A percentile compares a stretch with the other conserved stretches of the same genome.
Evolutionary conservation across 2,113 vertebrate species (phyloP).

Genomic region (Aleadryas rufinucha): DNA sequence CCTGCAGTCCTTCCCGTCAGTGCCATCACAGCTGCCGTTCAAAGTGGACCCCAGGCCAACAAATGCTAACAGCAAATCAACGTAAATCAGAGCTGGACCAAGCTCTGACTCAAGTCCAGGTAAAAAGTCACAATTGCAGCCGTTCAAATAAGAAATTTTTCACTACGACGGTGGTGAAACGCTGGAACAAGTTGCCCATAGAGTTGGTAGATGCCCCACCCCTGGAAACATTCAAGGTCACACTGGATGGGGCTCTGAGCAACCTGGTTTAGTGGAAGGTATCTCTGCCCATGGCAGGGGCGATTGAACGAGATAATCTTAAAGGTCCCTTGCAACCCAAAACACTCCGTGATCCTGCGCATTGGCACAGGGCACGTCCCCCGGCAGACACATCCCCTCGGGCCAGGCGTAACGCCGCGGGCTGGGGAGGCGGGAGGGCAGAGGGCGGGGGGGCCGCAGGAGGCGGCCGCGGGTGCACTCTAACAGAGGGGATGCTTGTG

Average conservation of each 20-base stretch:
- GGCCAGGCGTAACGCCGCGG: too few species aligned
- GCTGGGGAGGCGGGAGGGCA: too few species aligned
- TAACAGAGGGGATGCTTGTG: too few species aligned
- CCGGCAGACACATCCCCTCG: too few species aligned
- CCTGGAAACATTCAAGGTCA: background rate
- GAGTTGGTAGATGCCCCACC: background rate
- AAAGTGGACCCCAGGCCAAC: background rate
- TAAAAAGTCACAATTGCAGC: background rate
- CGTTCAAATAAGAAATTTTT: background rate
- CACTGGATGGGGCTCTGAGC: fast-evolving
- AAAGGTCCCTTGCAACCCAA: too few species aligned
- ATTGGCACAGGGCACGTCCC: too few species aligned
- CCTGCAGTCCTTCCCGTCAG: background rate
- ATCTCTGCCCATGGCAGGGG: too few species aligned
- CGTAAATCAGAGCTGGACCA: background rate
- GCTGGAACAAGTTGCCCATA: background rate
- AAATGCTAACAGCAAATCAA: background rate
- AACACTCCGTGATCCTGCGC: too few species aligned
- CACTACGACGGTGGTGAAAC: background rate
- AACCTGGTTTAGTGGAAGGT: too few species aligned
- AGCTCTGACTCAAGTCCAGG: background rate
- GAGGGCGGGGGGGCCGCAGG: too few species aligned
- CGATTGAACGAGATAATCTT: too few species aligned
- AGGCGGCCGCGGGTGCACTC: too few species aligned
- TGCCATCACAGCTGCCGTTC: background rate